Base-by-base conservation (phyloP, 2,113 vertebrate species). In the Pheucticus melanocephalus region DNA sequence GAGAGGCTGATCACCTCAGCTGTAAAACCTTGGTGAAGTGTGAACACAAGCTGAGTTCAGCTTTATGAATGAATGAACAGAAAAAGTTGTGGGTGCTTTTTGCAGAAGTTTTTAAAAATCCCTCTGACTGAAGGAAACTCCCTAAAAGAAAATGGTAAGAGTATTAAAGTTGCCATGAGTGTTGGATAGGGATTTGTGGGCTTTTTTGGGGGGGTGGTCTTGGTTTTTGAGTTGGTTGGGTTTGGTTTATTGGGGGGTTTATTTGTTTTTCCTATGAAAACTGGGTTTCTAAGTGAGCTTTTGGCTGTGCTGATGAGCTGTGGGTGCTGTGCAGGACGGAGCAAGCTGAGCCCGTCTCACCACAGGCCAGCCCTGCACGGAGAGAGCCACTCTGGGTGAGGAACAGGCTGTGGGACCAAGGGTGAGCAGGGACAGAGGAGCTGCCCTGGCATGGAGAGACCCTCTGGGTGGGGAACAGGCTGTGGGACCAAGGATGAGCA, bases 1-100 rank as follows among this genome's bases (percentile, higher is more conserved):
- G 10, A 2, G 3, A 48, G 24, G 7, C 47, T 68, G 3, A 50
- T 39, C 37, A 39, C n/a, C 28, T 37, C 3, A 2, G 1, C 2
- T 47, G 23, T 39, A 47, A 89, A 70, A 44, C 30, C 17, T 25
- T 19, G 40, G 30, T 44, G 1, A 50, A 35, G 9, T 45, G 45
- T 24, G 31, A 71, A 18, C 1, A 3, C 27, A 21, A 35, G 21
- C 30, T 2, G 60, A 31, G 72, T 10, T 65, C 39, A 65, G 16
- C 56, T 71, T 54, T 37, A 22, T 60, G 44, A 47, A 27, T 60
- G 44, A 84, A 23, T 3, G 2, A 76, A 28, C 6, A 35, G 44
- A 31, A 20, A 10, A 42, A 59, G 35, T n/a, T 53, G 9, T 39
- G 30, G n/a, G 12, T 28, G 50, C 15, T 81, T 69, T 64, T 75